phyloP scores from a whole-genome alignment of 2,888 invertebrate genomes.

The Cataglyphis albicans region DNA sequence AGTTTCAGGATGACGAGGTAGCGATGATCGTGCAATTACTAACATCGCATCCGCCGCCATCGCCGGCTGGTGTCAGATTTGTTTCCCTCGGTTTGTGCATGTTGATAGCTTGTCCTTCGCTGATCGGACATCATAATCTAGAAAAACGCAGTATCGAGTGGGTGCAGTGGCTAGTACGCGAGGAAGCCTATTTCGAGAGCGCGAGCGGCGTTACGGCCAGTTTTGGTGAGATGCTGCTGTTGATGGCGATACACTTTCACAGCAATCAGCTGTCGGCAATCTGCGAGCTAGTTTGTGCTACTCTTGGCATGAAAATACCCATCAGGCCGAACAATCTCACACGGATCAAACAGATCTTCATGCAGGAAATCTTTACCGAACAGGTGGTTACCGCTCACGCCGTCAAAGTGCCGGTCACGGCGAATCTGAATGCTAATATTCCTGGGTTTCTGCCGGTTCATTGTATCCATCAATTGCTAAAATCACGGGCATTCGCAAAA shows the following conservation, averaged over 20 bases:
- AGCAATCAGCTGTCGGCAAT: slow-evolving; percentile 97
- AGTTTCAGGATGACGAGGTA: slow-evolving; percentile 97
- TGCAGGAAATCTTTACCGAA: slow-evolving; percentile 98
- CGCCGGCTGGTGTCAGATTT: slow-evolving; percentile 96
- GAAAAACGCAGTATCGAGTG: slow-evolving; percentile 96
- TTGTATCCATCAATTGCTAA: slow-evolving; percentile 97
- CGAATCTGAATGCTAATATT: slow-evolving; percentile 94
- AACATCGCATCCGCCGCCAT: slow-evolving; percentile 95
- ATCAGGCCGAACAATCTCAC: slow-evolving; percentile 95
- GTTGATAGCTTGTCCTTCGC: slow-evolving; percentile 96
- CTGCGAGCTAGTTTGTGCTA: slow-evolving; percentile 96
- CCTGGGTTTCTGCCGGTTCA: slow-evolving; percentile 97
- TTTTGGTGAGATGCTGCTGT: slow-evolving; percentile 97
- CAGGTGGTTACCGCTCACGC: slow-evolving; percentile 98
- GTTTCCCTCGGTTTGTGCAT: slow-evolving; percentile 97
- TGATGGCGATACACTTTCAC: slow-evolving; percentile 99
- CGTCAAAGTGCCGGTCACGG: slow-evolving; percentile 97
- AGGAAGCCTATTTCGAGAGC: slow-evolving; percentile 95
- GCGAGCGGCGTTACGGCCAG: slow-evolving; percentile 95
- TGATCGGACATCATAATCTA: slow-evolving; percentile 90
- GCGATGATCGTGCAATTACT: slow-evolving; percentile 93
- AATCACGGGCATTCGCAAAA: slow-evolving; percentile 97
- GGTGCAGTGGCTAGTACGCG: slow-evolving; percentile 97
- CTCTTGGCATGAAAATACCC: slow-evolving; percentile 97
- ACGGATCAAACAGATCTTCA: slow-evolving; percentile 96